A percentile compares a stretch with the other conserved stretches of the same genome.
Evolutionary conservation across 2,113 vertebrate species (phyloP).

Genomic region (Anguilla rostrata): DNA sequence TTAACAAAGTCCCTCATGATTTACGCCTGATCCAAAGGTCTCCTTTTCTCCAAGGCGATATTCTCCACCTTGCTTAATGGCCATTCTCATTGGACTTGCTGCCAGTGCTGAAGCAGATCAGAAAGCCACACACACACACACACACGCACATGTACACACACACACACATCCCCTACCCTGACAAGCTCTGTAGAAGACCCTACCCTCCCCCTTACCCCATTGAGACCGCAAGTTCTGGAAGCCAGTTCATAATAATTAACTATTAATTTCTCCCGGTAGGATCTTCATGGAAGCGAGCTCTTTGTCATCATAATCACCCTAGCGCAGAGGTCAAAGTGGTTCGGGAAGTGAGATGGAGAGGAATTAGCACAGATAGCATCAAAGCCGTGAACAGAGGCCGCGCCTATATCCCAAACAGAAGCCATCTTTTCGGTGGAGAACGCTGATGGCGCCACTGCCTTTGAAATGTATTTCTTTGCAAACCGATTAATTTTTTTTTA

Average conservation of each 20-base stretch:
- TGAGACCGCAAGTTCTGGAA: neutral
- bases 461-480: neutral
- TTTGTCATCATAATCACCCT: neutral
- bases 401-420: no score
- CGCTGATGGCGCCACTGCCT: neutral
- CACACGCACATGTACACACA: no score
- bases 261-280: neutral
- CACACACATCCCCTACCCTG: neutral
- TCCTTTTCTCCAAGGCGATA: conserved; percentile 39
- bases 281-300: neutral
- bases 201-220: no score
- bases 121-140: neutral
- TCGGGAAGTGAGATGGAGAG: neutral
- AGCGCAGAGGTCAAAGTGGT: neutral
- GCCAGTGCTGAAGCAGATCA: neutral
- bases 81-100: neutral
- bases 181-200: neutral
- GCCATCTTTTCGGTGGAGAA: neutral
- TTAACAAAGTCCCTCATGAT: conserved; percentile 43
- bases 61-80: conserved; percentile 67
- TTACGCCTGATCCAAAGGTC: conserved; percentile 29
- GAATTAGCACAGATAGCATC: neutral
- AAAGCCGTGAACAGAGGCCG: neutral
- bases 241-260: conserved; percentile 5
- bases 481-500: neutral